Percentiles rank a stretch among this genome's conserved stretches.
These are phyloP conservation scores for Drosophila rufa DNA, from an alignment of 1,140 invertebrate species.

Conservation along the genomic window DNA sequence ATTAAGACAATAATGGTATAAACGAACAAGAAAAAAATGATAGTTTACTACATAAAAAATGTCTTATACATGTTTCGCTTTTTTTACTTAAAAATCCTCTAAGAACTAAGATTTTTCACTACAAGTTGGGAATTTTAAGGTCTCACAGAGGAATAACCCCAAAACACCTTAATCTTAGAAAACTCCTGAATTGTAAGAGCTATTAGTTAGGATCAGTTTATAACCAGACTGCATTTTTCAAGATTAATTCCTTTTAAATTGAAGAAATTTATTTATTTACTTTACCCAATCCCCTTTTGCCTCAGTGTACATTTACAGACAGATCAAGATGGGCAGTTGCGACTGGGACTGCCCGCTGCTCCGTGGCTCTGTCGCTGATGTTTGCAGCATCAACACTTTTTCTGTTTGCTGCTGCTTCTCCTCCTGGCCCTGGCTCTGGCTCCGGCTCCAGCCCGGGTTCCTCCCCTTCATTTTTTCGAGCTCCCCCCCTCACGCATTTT, in stretches of 20 bases:
- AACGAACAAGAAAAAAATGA: no score
- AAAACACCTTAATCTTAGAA: neutral
- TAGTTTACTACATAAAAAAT: no score
- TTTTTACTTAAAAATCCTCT: no score
- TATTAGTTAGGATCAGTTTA: neutral
- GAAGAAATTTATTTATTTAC: no score
- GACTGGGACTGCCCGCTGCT: constrained; percentile 44
- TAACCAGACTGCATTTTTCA: neutral
- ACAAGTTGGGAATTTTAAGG: neutral
- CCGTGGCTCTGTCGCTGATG: constrained; percentile 28
- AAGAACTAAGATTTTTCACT: neutral
- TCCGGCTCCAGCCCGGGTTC: constrained; percentile 12
- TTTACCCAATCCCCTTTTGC: neutral
- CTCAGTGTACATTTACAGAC: constrained; percentile 25
- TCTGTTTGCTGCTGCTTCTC: constrained; percentile 17
- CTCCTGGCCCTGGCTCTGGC: neutral
- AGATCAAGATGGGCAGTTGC: constrained; percentile 40
- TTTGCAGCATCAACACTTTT: constrained; percentile 68
- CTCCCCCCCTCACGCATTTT: constrained; percentile 30
- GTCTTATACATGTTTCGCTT: no score
- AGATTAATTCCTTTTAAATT: neutral
- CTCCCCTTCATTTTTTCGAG: neutral
- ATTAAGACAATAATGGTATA: no score
- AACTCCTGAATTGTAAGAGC: neutral
- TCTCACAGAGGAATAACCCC: neutral